Conservation (phyloP, 2,113 vertebrate species). For the Gorsachius goisagi region DNA sequence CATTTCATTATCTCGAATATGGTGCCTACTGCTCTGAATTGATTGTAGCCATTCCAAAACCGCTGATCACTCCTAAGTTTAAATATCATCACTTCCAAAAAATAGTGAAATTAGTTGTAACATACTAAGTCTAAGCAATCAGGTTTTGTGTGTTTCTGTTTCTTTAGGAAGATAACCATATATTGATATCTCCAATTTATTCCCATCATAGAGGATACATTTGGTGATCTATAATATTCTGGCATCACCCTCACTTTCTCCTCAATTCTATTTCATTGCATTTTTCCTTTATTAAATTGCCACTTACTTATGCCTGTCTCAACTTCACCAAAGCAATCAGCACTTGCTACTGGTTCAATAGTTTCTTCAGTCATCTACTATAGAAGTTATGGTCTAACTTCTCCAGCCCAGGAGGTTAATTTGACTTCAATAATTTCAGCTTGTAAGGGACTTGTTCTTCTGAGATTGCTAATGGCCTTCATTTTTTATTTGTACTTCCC, state of each 20-base stretch:
- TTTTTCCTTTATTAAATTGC: background rate
- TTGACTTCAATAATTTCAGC: background rate
- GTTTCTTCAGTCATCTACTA: background rate
- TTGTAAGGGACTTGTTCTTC: background rate
- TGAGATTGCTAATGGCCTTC: background rate
- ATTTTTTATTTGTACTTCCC: slow-evolving; percentile 7
- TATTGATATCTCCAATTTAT: background rate
- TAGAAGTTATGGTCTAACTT: background rate
- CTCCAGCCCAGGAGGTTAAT: background rate
- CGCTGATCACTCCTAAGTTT: background rate
- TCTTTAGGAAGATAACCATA: background rate
- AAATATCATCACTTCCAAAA: background rate
- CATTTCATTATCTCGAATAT: background rate
- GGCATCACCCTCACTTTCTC: background rate
- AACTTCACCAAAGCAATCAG: background rate
- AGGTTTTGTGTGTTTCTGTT: background rate
- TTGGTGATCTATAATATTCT: background rate
- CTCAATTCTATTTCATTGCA: background rate
- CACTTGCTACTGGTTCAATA: background rate
- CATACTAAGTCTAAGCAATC: background rate
- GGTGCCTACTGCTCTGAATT: background rate
- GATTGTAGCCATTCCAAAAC: background rate
- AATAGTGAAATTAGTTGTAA: background rate
- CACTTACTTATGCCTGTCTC: background rate
- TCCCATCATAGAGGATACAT: background rate